Percentiles rank a stretch among this genome's conserved stretches.
Evolutionary conservation across 2,797 vertebrate species (phyloP).

Genomic region (Enteromius trimaculatus): DNA sequence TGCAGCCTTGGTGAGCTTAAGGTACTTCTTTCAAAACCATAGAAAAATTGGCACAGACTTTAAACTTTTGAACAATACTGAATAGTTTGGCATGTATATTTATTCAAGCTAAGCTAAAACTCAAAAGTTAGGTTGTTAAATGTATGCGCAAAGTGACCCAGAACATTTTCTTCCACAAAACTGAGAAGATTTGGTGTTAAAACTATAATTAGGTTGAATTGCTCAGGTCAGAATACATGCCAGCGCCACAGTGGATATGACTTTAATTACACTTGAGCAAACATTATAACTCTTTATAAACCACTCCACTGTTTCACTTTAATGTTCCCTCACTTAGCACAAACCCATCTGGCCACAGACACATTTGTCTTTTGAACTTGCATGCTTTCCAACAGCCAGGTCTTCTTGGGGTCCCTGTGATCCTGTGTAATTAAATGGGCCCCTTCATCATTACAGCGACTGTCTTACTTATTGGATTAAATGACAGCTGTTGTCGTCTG

Average conservation of each 20-base stretch:
- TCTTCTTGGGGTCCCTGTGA: conserved; percentile 12
- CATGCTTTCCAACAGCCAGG: conserved; percentile 11
- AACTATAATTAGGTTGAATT: conserved; percentile 48
- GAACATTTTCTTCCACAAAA: conserved; percentile 26
- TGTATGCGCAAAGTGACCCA: not conserved
- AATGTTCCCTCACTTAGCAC: conserved; percentile 17
- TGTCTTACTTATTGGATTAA: conserved; percentile 3
- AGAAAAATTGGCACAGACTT: not conserved
- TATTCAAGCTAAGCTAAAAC: conserved; percentile 9
- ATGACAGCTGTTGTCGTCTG: not conserved
- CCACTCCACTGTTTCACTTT: conserved; percentile 23
- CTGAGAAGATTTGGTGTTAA: not conserved
- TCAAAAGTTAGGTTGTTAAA: conserved; percentile 27
- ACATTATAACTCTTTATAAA: conserved; percentile 23
- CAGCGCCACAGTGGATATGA: conserved; percentile 37
- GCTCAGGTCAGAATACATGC: not conserved
- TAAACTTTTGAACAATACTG: not conserved
- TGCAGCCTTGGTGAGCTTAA: not conserved
- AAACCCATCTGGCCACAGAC: conserved; percentile 20
- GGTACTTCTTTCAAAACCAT: not conserved
- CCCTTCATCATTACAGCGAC: not conserved
- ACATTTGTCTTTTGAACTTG: conserved; percentile 26
- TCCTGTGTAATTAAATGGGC: conserved; percentile 37
- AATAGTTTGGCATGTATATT: not conserved
- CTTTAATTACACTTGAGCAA: conserved; percentile 21